phyloP scores from a whole-genome alignment of 2,113 vertebrate species.

The Amia ocellicauda region DNA sequence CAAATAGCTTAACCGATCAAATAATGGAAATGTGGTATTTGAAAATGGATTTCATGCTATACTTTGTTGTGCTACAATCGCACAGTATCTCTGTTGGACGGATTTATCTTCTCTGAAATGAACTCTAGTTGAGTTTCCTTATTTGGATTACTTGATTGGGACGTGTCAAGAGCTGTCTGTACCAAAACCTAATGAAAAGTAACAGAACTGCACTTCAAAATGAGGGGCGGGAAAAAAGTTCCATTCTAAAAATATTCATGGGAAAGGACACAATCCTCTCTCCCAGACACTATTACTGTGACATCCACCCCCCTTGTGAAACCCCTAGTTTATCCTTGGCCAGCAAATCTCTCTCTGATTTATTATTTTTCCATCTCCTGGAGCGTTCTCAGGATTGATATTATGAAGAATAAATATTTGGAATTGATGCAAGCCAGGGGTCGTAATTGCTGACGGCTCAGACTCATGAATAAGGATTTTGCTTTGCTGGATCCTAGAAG shows the following conservation, averaged over 20 bases:
- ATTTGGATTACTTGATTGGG: too few relatives aligned
- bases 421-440: conserved; percentile 19
- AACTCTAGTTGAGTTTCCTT: too few relatives aligned
- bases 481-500: conserved; percentile 27
- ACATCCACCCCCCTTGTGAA: background rate
- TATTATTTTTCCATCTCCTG: conserved; percentile 27
- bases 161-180: too few relatives aligned
- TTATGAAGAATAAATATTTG: conserved; percentile 26
- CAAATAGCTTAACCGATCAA: too few relatives aligned
- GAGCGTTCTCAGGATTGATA: conserved; percentile 22
- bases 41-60: too few relatives aligned
- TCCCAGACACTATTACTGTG: conserved; percentile 11
- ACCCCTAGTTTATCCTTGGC: conserved; percentile 24
- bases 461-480: conserved; percentile 24
- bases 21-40: too few relatives aligned
- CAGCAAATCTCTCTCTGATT: conserved; percentile 28
- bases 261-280: background rate
- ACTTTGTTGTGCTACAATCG: too few relatives aligned
- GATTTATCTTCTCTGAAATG: too few relatives aligned
- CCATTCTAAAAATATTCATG: conserved; percentile 14
- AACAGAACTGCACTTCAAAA: too few relatives aligned
- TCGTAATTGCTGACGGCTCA: conserved; percentile 23
- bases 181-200: too few relatives aligned
- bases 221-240: conserved; percentile 8
- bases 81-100: too few relatives aligned